Evolutionary conservation across 2,797 vertebrate genomes (phyloP).

Genomic region (Pelodytes ibericus): DNA sequence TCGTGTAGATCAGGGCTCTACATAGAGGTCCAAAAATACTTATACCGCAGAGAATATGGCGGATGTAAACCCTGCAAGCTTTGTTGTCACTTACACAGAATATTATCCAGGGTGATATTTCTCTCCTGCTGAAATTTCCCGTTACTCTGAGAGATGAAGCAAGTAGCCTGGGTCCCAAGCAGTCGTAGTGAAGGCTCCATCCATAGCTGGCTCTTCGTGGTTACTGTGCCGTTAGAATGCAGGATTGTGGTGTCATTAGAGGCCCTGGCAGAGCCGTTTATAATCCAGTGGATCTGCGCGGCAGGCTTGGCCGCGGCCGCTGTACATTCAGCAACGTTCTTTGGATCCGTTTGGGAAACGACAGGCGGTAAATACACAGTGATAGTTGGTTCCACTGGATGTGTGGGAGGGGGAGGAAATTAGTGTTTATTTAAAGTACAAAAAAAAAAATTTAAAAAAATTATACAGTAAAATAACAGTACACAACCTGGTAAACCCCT

Average conservation of each 20-base stretch:
- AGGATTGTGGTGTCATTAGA: not conserved
- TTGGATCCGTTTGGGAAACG: no score
- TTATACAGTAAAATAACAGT: no score
- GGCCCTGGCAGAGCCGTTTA: not conserved
- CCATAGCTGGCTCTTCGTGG: not conserved
- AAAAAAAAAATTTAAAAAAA: no score
- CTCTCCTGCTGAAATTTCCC: not conserved
- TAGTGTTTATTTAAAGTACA: no score
- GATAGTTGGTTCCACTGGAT: not conserved
- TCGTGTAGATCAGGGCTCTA: no score
- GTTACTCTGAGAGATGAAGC: not conserved
- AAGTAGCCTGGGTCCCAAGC: not conserved
- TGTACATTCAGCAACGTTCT: not conserved
- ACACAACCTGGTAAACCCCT: no score
- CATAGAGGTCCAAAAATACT: no score
- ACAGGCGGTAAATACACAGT: not conserved
- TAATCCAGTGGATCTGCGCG: conserved; percentile 15
- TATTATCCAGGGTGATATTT: conserved; percentile 10
- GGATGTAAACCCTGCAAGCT: no score
- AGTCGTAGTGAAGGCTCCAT: not conserved
- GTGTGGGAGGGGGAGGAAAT: no score
- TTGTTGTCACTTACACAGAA: conserved; percentile 1
- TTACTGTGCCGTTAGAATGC: not conserved
- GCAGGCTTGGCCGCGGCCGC: not conserved
- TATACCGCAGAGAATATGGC: no score